Base-by-base conservation (phyloP, 2,888 invertebrate genomes). In the Trypoxylon attenuatum region DNA sequence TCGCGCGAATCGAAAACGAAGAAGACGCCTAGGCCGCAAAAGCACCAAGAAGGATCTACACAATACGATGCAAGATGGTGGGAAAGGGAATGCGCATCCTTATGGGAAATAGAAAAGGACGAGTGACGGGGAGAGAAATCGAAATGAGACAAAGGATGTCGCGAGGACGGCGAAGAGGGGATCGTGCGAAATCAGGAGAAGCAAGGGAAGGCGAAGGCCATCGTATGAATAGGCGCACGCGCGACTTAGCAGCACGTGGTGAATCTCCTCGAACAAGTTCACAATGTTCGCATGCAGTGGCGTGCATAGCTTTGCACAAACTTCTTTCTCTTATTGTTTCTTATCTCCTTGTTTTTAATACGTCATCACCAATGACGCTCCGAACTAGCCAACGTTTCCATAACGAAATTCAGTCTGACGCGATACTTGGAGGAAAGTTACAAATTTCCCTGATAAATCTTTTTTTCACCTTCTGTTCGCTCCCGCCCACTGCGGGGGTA, bases 211-310 rank as follows among this genome's bases (percentile, higher is more conserved):
- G 54, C 59, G 73, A 75, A 71, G 72, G 73, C 62, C 71, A 69
- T 68, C 41, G 53, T 45, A 47, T 57, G 62, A 71, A 57, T 60
- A 69, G 19, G 71, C 74, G 76, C 77, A 78, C 65, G 74, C 78
- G 76, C 72, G 58, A 39, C 33, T 49, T 47, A 27, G 19, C 27
- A 72, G 50, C 73, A 75, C 75, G 76, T 77, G 75, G 62, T 56
- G 41, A 53, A 58, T 54, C 33, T 58, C 52, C 61, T 58, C 58
- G 52, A 43, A 58, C 47, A 25, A 33, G 43, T 49, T 62, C 39
- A n/a, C n/a, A n/a, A n/a, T n/a, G n/a, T n/a, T n/a, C 61, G 52
- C 45, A 13, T 51, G 51, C 46, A 38, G 29, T 53, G 45, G 43
- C 43, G 45, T 41, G 19, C 13, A 29, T 29, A 45, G 10, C 39